Conservation (phyloP, 2,113 vertebrate species). For the Anolis carolinensis region DNA sequence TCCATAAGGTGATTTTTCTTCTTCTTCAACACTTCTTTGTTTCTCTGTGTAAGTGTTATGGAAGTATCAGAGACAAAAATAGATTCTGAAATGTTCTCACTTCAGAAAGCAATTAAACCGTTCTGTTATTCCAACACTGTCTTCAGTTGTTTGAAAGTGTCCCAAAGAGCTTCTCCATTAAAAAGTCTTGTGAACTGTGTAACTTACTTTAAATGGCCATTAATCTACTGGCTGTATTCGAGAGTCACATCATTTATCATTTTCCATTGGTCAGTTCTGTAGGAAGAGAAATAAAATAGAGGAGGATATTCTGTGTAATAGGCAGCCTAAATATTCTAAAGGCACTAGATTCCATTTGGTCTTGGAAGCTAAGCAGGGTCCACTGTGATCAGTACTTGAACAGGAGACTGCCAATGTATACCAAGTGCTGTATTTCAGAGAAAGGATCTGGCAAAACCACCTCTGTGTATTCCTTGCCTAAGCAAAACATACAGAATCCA, state of each 20-base stretch:
- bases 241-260: neutral
- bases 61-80: neutral
- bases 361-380: too few species aligned
- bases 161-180: neutral
- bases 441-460: too few species aligned
- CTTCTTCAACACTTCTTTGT: neutral
- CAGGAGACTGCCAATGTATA: too few species aligned
- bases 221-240: neutral
- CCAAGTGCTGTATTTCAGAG: too few species aligned
- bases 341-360: too few species aligned
- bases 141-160: neutral
- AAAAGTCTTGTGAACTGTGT: neutral
- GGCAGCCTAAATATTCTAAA: too few species aligned
- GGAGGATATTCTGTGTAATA: neutral
- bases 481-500: too few species aligned
- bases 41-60: neutral
- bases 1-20: conserved; percentile 7
- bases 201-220: neutral
- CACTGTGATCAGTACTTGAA: too few species aligned
- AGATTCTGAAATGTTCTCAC: neutral
- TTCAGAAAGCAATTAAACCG: neutral
- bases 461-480: too few species aligned
- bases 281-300: neutral
- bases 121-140: neutral
- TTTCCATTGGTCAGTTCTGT: neutral